A percentile compares a stretch with the other conserved stretches of the same genome.
Conservation (phyloP, 2,888 invertebrate species). For the Drosophila anceps region DNA sequence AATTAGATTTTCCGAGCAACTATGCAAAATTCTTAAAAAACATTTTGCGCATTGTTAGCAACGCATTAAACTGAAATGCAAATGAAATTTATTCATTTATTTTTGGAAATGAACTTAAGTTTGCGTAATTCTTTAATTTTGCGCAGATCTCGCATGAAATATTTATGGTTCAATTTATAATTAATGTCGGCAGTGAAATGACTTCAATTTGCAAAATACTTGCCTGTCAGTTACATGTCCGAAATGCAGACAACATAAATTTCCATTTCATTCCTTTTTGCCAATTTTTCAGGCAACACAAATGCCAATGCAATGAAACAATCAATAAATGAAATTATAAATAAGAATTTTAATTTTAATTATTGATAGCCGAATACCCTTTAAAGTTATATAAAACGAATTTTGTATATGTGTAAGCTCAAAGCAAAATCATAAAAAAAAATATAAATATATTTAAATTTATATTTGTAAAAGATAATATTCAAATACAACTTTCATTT, state of each 20-base stretch:
- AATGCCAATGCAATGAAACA: constrained; percentile 16
- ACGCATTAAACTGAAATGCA: background rate
- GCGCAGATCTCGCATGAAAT: background rate
- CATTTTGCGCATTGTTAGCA: background rate
- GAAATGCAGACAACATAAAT: background rate
- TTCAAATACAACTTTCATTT: too few relatives aligned
- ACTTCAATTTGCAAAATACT: background rate
- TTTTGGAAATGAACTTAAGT: background rate
- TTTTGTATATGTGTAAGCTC: too few relatives aligned
- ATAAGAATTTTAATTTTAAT: background rate
- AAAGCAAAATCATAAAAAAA: background rate
- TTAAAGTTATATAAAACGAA: background rate
- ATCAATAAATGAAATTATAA: constrained; percentile 5
- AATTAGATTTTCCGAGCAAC: background rate
- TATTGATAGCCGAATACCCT: background rate
- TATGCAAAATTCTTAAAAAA: background rate
- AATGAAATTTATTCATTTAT: background rate
- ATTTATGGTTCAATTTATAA: constrained; percentile 13
- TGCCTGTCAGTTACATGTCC: constrained; percentile 11
- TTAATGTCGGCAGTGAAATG: constrained; percentile 6
- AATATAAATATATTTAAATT: too few relatives aligned
- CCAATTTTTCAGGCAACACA: background rate
- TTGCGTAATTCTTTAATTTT: constrained; percentile 2
- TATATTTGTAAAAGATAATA: too few relatives aligned
- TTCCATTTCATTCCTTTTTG: background rate